phyloP scores from a whole-genome alignment of 2,113 vertebrate genomes.

The Sylvilagus bachmani region DNA sequence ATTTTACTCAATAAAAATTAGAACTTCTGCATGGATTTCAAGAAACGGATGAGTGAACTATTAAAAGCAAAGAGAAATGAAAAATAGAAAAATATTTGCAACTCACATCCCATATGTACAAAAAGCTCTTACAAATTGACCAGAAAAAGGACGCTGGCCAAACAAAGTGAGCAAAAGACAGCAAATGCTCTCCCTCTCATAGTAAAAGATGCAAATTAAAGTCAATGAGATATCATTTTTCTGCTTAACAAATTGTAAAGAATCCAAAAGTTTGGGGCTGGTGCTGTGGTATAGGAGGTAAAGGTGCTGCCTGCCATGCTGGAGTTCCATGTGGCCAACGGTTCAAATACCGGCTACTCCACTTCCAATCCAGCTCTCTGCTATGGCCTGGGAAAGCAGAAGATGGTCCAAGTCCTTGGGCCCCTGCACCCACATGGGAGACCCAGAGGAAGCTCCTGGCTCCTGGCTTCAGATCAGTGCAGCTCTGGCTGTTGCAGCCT shows the following conservation, averaged over 20 bases:
- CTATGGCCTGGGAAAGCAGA: no score
- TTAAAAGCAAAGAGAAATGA: conserved; percentile 1
- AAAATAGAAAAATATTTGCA: conserved; percentile 30
- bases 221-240: conserved; percentile 15
- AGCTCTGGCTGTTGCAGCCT: no score
- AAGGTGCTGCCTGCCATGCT: no score
- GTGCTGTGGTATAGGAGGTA: no score
- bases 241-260: conserved; percentile 16
- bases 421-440: no score
- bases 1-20: neutral
- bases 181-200: neutral
- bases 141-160: neutral
- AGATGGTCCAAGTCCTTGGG: no score
- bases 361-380: no score
- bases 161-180: neutral
- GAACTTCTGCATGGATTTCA: conserved; percentile 19
- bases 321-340: no score
- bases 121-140: neutral
- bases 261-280: neutral
- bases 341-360: no score
- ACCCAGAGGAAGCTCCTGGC: no score
- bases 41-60: conserved; percentile 15
- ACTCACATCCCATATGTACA: neutral
- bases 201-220: conserved; percentile 51
- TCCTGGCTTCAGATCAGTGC: no score